A percentile compares a stretch with the other conserved stretches of the same genome.
Conservation (phyloP, 2,113 vertebrate species). For the Clarias batrachus region DNA sequence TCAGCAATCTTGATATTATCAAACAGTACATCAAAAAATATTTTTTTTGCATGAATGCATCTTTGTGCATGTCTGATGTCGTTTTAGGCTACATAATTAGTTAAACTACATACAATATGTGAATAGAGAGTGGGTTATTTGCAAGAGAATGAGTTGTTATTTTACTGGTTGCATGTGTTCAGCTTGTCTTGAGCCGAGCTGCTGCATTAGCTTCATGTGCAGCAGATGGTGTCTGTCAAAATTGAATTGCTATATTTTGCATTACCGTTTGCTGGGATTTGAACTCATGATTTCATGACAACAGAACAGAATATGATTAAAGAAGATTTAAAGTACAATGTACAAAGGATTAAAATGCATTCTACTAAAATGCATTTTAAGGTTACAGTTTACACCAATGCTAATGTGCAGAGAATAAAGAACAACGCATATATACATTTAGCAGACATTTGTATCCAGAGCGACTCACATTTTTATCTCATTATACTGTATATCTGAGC, state of each 20-base stretch:
- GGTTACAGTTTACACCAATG: no score
- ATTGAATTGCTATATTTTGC: not conserved
- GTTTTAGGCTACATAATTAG: not conserved
- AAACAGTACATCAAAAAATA: not conserved
- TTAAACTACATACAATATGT: not conserved
- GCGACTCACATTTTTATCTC: no score
- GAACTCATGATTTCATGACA: not conserved
- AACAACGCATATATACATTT: no score
- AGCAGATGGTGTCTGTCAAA: slow-evolving; percentile 12
- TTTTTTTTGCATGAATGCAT: not conserved
- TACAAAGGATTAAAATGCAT: not conserved
- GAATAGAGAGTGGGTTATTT: not conserved
- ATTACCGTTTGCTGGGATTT: not conserved
- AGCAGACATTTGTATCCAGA: no score
- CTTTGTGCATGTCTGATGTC: not conserved
- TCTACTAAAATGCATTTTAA: not conserved
- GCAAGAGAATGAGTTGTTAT: not conserved
- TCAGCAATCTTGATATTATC: not conserved
- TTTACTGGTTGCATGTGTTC: not conserved
- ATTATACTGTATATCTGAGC: no score
- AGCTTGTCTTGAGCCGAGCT: no score
- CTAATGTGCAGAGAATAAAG: no score
- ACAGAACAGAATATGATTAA: not conserved
- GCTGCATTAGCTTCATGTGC: not conserved
- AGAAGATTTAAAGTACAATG: not conserved